A percentile compares a stretch with the other conserved stretches of the same genome.
phyloP scores from a whole-genome alignment of 2,888 invertebrate species.

The Charanyca ferruginea region DNA sequence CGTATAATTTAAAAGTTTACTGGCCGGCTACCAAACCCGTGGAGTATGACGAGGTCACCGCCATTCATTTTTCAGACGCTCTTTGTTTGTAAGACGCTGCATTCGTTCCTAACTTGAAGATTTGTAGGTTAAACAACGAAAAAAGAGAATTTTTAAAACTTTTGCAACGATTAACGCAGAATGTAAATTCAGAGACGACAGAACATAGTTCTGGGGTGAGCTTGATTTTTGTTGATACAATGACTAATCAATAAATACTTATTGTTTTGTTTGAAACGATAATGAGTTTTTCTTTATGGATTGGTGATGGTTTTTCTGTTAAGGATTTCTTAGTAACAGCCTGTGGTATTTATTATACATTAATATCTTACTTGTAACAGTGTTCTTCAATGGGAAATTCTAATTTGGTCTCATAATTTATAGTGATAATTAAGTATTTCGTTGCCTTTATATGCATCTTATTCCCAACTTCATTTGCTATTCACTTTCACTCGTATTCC shows the following conservation, averaged over 20 bases:
- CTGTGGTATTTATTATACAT: no score
- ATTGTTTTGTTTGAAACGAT: conserved; percentile 7
- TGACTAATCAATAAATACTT: conserved; percentile 1
- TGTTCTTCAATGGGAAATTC: no score
- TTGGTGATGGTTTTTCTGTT: no score
- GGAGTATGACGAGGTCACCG: conserved; percentile 64
- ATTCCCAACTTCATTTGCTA: no score
- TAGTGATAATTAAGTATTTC: no score
- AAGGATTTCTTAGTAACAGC: no score
- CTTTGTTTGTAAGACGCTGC: conserved; percentile 45
- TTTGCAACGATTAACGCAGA: conserved; percentile 10
- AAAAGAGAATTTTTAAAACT: conserved; percentile 11
- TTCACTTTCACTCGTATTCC: no score
- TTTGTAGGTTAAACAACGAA: conserved; percentile 36
- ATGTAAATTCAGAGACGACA: neutral
- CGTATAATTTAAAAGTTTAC: conserved; percentile 72
- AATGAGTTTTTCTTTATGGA: no score
- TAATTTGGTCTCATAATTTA: no score
- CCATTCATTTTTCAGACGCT: conserved; percentile 66
- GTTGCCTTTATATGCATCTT: no score
- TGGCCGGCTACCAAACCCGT: conserved; percentile 66
- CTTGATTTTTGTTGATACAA: conserved; percentile 22
- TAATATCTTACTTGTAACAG: no score
- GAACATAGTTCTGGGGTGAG: neutral
- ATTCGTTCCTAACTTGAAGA: conserved; percentile 17